Base-by-base conservation (phyloP, 2,113 vertebrate genomes). In the Mystacornis crossleyi region DNA sequence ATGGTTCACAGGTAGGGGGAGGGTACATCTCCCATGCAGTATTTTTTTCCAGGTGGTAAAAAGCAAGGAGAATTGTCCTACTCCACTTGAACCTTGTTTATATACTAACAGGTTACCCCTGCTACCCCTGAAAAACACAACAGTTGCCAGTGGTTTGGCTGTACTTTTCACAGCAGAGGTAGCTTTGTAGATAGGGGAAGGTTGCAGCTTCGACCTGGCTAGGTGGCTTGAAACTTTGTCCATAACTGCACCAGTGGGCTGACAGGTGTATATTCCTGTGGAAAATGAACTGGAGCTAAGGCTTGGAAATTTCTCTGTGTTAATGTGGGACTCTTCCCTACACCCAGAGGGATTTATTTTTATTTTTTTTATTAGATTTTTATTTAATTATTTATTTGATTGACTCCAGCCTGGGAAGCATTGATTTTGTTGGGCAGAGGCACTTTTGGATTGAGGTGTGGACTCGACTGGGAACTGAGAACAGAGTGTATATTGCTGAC, bases 301-400 rank as follows among this genome's bases (percentile, higher is more conserved):
- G 69, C 66, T 84, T 93, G 82, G 95, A 90, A 71, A 60, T 83
- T 78, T 90, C 51, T 65, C 64, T 86, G 47, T 94, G 29, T 93
- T 92, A 82, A 84, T 72, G 54, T 81, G 91, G 86, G 84, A 73
- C 48, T 89, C 82, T 58, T 93, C 38, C 42, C 58, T 94, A 28
- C 21, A 81, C 73, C 55, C 81, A 67, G 67, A 82, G 67, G 62
- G 38, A 62, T 86, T 51, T 71, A 47, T 78, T 61, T 79, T 72
- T 57, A 24, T 81, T 79, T 90, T 79, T 85, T 66, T 51, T 0
- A 40, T 75, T 94, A 93, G 75, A 80, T 90, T 93, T 95, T 95
- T 91, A 97, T 96, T 90, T 97, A 96, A 97, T 92, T 95, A 93
- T 97, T 95, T 97, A 97, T 97, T 97, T 91, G 75, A 43, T 93